These are phyloP conservation scores for Neoaliturus tenellus DNA, from an alignment of 2,888 invertebrate genomes.

Conservation along the genomic window DNA sequence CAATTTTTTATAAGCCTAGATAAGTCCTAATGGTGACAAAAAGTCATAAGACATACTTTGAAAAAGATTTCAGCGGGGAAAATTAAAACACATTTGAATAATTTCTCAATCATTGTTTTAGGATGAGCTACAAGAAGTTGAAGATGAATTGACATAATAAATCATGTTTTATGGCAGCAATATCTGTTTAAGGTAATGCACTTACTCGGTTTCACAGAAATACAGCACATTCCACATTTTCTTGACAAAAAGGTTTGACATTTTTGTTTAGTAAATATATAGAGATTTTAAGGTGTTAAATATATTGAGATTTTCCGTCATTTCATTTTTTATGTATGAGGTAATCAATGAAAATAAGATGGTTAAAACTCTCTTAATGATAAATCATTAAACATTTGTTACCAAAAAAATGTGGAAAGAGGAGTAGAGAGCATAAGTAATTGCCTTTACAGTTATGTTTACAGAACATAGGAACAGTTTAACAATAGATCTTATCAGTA, in stretches of 20 bases:
- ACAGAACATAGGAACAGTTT: not conserved
- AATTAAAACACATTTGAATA: not conserved
- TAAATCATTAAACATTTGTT: too few species aligned
- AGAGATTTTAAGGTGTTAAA: too few species aligned
- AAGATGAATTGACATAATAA: not conserved
- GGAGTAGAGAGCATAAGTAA: not conserved
- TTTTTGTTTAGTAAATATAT: too few species aligned
- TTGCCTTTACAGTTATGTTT: not conserved
- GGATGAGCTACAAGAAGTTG: not conserved
- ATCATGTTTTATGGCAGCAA: constrained; percentile 8
- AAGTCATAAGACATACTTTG: too few species aligned
- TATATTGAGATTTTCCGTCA: too few species aligned
- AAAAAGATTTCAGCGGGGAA: not conserved
- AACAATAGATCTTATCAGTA: not conserved
- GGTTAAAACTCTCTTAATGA: too few species aligned
- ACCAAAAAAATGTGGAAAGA: not conserved
- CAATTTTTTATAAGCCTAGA: too few species aligned
- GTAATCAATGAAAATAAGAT: too few species aligned
- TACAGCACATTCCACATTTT: not conserved
- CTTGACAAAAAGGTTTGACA: too few species aligned
- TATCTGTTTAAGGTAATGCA: not conserved
- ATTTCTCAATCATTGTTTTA: not conserved
- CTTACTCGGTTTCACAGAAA: not conserved
- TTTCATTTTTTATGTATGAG: too few species aligned
- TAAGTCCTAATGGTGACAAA: too few species aligned